Conservation (phyloP, 2,113 vertebrate genomes). For the Ramphastos sulfuratus region DNA sequence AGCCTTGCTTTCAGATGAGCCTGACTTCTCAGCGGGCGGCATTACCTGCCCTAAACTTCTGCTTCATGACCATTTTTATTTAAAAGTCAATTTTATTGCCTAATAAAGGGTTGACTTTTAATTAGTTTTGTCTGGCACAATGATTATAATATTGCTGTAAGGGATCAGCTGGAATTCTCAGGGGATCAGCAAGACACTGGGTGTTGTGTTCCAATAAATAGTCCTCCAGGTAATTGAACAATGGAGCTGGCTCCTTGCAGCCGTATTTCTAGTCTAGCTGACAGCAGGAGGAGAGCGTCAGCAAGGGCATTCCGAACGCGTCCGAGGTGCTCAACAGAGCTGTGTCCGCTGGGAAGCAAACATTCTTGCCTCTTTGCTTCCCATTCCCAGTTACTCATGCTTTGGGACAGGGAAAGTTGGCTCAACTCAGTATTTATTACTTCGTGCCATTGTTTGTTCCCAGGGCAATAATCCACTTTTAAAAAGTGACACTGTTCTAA, state of each 20-base stretch:
- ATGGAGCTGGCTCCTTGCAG: background rate
- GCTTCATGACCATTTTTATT: background rate
- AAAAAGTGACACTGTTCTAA: background rate
- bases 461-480: background rate
- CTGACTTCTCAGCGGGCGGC: background rate
- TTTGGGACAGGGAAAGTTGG: background rate
- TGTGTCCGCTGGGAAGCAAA: background rate
- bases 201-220: background rate
- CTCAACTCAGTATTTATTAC: background rate
- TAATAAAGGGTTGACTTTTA: constrained; percentile 19
- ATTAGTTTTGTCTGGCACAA: background rate
- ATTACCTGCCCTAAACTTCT: constrained; percentile 11
- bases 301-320: background rate
- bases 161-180: background rate
- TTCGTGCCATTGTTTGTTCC: background rate
- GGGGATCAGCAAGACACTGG: background rate
- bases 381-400: background rate
- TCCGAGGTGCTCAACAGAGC: background rate
- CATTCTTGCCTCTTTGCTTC: background rate
- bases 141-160: background rate
- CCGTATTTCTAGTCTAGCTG: background rate
- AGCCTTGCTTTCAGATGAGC: background rate
- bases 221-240: background rate
- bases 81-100: background rate
- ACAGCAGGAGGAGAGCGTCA: background rate